Base-by-base conservation (phyloP, 2,113 vertebrate species). In the Tor tambroides region DNA sequence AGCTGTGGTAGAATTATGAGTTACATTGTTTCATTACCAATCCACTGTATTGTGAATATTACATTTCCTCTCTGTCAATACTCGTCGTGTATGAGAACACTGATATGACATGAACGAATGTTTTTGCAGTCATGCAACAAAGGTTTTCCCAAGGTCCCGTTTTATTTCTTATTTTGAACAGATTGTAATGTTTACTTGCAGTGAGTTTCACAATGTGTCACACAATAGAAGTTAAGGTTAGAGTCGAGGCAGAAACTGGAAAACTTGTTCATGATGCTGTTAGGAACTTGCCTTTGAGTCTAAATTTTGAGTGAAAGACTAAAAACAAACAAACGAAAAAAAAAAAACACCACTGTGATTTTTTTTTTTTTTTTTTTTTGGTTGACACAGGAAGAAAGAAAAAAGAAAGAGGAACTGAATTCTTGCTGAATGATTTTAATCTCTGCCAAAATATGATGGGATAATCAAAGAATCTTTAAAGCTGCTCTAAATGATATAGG, bases 401-500 rank as follows among this genome's bases (percentile, higher is more conserved):
- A 5, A 14, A 15, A 51, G n/a, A 51, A 77, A 30, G 17, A 49
- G 4, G 41, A 56, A 56, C 17, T 23, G 21, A 80, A 59, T 80
- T 14, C 5, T 54, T 35, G 19, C 30, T n/a, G 10, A 56, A 79
- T 59, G 77, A 35, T 41, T 63, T 80, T 17, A 80, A 80, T 80
- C 56, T 43, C 23, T 80, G 56, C 35, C 61, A 63, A 43, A 81
- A 43, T 63, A 19, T 41, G 23, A 43, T 5, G 4, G 19, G 30
- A 59, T 80, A 26, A 81, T 65, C 30, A 65, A 43, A 81, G 7
- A 65, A 81, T 5, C 32, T 59, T 79, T 30, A 56, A 30, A 78
- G 10, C 30, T 2, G 2, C 28, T 56, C 49, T 35, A 79, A 79
- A 56, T 80, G 12, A 61, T n/a, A 80, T 21, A 80, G 19, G 5